Conservation (phyloP, 2,797 vertebrate genomes). For the Lacerta agilis region DNA sequence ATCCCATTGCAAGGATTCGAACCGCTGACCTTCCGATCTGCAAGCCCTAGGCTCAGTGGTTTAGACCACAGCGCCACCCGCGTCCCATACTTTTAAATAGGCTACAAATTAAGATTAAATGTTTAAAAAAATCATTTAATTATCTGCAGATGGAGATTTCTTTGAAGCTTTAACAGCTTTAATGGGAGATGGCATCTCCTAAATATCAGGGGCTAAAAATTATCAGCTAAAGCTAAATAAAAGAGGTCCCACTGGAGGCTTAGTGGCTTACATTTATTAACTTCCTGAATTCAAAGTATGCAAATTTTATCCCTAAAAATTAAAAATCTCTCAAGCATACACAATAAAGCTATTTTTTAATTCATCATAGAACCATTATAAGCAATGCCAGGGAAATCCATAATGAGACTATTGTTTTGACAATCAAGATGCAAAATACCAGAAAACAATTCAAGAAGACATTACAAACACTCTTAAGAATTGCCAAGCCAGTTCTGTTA, state of each 20-base stretch:
- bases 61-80: no score
- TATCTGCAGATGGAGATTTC: constrained; percentile 41
- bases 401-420: not conserved
- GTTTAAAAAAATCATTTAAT: constrained; percentile 38
- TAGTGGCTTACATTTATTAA: constrained; percentile 31
- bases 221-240: constrained; percentile 15
- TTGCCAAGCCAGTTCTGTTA: not conserved
- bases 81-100: not conserved
- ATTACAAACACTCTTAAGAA: not conserved
- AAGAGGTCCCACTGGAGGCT: constrained; percentile 4
- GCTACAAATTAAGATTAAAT: constrained; percentile 25
- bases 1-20: no score
- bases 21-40: no score
- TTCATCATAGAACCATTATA: not conserved
- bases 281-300: constrained; percentile 22
- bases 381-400: accelerated
- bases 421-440: accelerated
- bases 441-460: not conserved
- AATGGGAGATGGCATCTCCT: constrained; percentile 40
- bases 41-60: no score
- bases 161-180: constrained; percentile 32
- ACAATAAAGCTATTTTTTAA: not conserved
- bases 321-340: not conserved
- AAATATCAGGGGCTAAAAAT: constrained; percentile 28
- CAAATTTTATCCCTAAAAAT: constrained; percentile 21